These are phyloP conservation scores for Boloria euphrosyne DNA, from an alignment of 2,888 invertebrate genomes.

Conservation along the genomic window DNA sequence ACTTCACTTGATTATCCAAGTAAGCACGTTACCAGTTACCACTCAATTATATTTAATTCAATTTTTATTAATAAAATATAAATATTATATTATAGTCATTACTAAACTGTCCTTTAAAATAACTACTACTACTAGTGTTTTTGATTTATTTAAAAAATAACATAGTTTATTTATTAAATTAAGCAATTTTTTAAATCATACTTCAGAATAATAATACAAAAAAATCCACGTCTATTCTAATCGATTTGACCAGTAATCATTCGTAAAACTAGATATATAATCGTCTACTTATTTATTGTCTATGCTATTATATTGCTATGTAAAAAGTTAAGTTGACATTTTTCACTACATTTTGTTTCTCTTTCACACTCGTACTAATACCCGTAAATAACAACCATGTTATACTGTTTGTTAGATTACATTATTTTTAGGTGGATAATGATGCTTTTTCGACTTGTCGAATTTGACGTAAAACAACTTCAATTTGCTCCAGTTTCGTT, in stretches of 20 bases:
- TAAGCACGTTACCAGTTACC: too few relatives aligned
- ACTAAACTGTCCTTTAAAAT: too few relatives aligned
- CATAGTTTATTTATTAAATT: too few relatives aligned
- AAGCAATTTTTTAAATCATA: too few relatives aligned
- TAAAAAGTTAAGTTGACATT: conserved; percentile 29
- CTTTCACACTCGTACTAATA: conserved; percentile 46
- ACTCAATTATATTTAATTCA: too few relatives aligned
- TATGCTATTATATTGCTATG: conserved; percentile 49
- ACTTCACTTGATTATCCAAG: too few relatives aligned
- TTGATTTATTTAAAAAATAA: too few relatives aligned
- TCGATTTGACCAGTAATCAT: background rate
- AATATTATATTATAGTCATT: too few relatives aligned
- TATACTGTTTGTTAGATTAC: conserved; percentile 18
- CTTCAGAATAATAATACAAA: too few relatives aligned
- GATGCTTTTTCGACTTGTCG: conserved; percentile 67
- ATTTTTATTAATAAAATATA: too few relatives aligned
- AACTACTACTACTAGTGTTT: too few relatives aligned
- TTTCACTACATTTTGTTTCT: conserved; percentile 45
- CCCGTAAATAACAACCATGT: conserved; percentile 4
- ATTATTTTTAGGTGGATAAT: conserved; percentile 45
- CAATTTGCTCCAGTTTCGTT: conserved; percentile 67
- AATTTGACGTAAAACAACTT: conserved; percentile 76
- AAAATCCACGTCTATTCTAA: too few relatives aligned
- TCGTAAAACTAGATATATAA: conserved; percentile 5
- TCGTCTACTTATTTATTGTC: conserved; percentile 40